Evolutionary conservation across 1,140 invertebrate genomes (phyloP).

Genomic region (Wiebesia pumilae): DNA sequence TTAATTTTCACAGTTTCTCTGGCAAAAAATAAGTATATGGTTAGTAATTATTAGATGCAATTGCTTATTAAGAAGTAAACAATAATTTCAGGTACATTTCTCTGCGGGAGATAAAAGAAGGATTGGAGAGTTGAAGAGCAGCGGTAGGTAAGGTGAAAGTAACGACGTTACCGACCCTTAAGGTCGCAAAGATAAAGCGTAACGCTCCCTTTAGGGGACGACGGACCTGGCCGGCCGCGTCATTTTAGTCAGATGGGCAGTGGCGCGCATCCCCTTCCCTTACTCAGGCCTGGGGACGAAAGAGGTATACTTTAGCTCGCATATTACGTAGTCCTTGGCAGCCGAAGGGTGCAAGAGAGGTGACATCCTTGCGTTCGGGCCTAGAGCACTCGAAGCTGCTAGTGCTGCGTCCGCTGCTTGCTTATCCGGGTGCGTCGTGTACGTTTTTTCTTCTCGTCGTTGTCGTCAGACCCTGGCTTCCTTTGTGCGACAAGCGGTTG

Average conservation of each 20-base stretch:
- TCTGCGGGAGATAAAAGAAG: no score
- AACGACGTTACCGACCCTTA: slow-evolving; percentile 45
- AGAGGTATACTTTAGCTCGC: background rate
- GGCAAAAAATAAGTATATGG: no score
- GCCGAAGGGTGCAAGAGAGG: background rate
- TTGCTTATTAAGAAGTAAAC: no score
- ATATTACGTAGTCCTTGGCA: background rate
- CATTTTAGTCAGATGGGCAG: background rate
- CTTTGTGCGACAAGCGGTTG: no score
- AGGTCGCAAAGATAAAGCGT: slow-evolving; percentile 5
- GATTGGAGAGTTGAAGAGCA: background rate
- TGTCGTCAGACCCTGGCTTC: no score
- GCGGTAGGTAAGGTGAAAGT: background rate
- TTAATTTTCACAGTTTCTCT: no score
- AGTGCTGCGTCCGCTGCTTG: background rate
- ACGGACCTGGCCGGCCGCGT: background rate
- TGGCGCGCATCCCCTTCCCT: background rate
- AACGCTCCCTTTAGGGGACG: background rate
- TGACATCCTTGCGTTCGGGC: background rate
- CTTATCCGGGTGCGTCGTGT: background rate
- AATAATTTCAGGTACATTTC: no score
- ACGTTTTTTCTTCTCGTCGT: no score
- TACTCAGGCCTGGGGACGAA: background rate
- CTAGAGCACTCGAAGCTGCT: background rate
- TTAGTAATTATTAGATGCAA: no score